Conservation (phyloP, 1,140 invertebrate species). For the Ridgeia piscesae region DNA sequence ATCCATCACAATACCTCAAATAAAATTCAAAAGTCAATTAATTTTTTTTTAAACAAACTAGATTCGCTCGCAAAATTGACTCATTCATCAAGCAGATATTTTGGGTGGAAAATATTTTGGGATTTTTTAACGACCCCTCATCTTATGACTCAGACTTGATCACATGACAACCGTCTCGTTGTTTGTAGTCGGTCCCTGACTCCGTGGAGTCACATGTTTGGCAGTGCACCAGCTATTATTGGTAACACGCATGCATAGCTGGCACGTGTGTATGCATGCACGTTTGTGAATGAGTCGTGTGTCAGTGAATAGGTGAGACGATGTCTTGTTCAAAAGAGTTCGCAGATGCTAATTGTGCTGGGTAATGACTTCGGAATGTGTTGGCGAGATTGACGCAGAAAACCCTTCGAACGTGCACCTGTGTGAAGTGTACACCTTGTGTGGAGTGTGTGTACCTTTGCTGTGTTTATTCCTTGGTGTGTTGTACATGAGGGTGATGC, state of each 20-base stretch:
- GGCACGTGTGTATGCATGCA: neutral
- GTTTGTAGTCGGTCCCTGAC: neutral
- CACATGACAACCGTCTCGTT: neutral
- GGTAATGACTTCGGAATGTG: neutral
- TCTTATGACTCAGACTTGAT: neutral
- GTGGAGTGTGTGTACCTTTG: neutral
- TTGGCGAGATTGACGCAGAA: neutral
- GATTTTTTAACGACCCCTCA: neutral
- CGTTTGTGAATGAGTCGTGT: neutral
- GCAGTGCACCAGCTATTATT: neutral
- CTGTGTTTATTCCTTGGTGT: neutral
- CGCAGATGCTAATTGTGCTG: neutral
- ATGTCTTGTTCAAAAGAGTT: neutral
- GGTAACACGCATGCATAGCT: neutral
- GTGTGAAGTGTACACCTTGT: neutral
- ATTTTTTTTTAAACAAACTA: no score
- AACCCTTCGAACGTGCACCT: neutral
- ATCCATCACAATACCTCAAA: no score
- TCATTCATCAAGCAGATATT: neutral
- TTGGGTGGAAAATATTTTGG: neutral
- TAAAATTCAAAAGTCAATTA: no score
- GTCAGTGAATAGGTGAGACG: neutral
- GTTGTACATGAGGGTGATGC: neutral
- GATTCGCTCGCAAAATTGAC: neutral
- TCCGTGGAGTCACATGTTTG: neutral